Conservation (phyloP, 2,113 vertebrate species). For the Hippoglossus stenolepis region DNA sequence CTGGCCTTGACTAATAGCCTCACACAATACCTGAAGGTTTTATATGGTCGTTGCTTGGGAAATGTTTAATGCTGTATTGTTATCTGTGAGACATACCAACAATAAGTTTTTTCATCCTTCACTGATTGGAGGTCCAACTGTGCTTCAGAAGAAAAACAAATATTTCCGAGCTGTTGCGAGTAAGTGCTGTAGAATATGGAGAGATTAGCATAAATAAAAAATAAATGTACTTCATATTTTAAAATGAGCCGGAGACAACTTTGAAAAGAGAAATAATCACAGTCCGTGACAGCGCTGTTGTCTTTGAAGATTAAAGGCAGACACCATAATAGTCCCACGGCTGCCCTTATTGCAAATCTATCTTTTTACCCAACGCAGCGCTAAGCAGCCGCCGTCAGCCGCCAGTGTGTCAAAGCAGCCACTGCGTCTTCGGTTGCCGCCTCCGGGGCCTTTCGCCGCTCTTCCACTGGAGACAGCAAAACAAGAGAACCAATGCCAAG, state of each 20-base stretch:
- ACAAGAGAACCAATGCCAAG: conserved; percentile 37
- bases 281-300: conserved; percentile 33
- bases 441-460: conserved; percentile 34
- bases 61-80: conserved; percentile 33
- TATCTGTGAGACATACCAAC: conserved; percentile 26
- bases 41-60: conserved; percentile 12
- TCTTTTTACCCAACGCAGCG: conserved; percentile 27
- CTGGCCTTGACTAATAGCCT: conserved; percentile 61
- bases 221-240: conserved; percentile 1
- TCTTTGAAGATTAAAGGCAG: conserved; percentile 51
- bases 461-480: conserved; percentile 39
- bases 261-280: conserved; percentile 46
- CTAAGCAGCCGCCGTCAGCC: conserved; percentile 17
- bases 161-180: neutral
- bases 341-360: conserved; percentile 22
- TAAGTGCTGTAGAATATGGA: neutral
- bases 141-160: neutral
- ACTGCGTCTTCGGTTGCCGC: conserved; percentile 53
- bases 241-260: conserved; percentile 28
- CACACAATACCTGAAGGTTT: conserved; percentile 47
- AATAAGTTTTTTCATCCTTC: neutral
- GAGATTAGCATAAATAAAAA: neutral
- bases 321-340: conserved; percentile 32
- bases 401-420: conserved; percentile 29
- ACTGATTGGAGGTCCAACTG: conserved; percentile 13